phyloP scores from a whole-genome alignment of 2,888 invertebrate genomes.

The Diplolepis rosae region DNA sequence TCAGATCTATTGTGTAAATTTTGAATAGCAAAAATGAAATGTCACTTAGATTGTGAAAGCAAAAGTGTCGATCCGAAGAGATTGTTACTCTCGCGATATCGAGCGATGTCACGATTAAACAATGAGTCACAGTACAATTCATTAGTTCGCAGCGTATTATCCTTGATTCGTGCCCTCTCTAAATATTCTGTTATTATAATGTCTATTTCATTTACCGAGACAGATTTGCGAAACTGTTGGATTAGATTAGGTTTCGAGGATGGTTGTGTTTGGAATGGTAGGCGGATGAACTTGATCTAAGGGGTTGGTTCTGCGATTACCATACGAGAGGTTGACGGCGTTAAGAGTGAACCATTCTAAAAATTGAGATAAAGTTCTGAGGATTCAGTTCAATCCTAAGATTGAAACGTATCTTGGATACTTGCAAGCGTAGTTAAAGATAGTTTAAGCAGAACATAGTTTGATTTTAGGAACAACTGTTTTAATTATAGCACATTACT shows the following conservation, averaged over 20 bases:
- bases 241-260: constrained; percentile 46
- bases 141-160: constrained; percentile 39
- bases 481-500: constrained; percentile 17
- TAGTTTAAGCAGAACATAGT: constrained; percentile 13
- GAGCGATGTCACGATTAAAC: constrained; percentile 47
- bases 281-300: constrained; percentile 19
- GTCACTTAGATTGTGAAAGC: not conserved
- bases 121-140: constrained; percentile 48
- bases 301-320: constrained; percentile 19
- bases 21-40: not conserved
- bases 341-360: not conserved
- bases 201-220: constrained; percentile 15
- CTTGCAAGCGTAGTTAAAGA: constrained; percentile 9
- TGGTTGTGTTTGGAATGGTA: constrained; percentile 7
- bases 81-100: constrained; percentile 27
- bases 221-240: constrained; percentile 43
- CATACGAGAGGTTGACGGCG: constrained; percentile 30
- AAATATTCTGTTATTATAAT: constrained; percentile 36
- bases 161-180: constrained; percentile 38
- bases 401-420: not conserved
- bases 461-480: not conserved
- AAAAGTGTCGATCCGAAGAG: not conserved
- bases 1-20: not conserved
- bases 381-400: no score
- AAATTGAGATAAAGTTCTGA: not conserved